Evolutionary conservation across 2,797 vertebrate species (phyloP).

Genomic region (Toxotes lorentzi): DNA sequence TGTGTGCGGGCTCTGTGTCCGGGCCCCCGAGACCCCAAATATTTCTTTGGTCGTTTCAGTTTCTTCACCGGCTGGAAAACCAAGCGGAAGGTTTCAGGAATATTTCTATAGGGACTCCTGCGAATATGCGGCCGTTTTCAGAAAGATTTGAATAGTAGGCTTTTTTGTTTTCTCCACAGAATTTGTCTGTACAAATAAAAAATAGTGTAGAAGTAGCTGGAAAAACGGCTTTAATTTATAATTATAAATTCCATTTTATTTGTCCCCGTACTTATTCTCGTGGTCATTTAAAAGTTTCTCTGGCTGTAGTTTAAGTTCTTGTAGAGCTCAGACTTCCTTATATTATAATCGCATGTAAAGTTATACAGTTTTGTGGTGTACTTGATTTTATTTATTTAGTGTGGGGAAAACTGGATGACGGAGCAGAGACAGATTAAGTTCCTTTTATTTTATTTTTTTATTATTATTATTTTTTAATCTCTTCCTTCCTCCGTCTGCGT

Average conservation of each 20-base stretch:
- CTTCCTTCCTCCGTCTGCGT: constrained; percentile 31
- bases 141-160: not conserved
- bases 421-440: constrained; percentile 22
- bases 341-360: not conserved
- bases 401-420: not conserved
- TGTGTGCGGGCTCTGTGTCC: not conserved
- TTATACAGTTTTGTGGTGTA: not conserved
- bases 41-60: not conserved
- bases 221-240: no score
- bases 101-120: not conserved
- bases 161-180: no score
- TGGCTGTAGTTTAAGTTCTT: no score
- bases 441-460: no score
- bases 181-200: no score
- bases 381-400: not conserved
- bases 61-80: not conserved
- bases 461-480: constrained; percentile 50
- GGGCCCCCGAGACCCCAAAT: not conserved
- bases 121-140: not conserved
- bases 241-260: not conserved
- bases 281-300: not conserved
- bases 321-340: no score
- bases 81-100: not conserved
- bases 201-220: no score
- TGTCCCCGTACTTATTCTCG: no score